Evolutionary conservation across 2,888 invertebrate genomes (phyloP).

Genomic region (Pheosia tremula): DNA sequence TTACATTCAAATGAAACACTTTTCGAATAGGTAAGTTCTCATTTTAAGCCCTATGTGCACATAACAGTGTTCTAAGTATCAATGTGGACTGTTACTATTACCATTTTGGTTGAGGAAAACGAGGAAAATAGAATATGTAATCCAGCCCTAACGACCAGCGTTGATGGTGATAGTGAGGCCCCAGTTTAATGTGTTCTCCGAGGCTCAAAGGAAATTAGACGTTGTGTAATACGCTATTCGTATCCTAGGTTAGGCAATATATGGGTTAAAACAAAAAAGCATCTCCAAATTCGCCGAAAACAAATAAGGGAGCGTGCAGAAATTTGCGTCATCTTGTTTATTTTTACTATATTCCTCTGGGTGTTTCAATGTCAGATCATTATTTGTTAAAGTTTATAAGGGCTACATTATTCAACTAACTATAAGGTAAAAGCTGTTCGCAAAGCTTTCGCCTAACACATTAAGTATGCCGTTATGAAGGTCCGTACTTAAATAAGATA

Average conservation of each 20-base stretch:
- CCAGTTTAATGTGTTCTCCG: slow-evolving; percentile 1
- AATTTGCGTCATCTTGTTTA: no score
- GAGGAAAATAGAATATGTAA: slow-evolving; percentile 1
- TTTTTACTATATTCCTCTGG: background rate
- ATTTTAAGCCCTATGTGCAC: background rate
- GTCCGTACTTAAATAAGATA: slow-evolving; percentile 13
- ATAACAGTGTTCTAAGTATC: background rate
- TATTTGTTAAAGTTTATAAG: background rate
- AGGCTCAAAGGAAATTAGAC: background rate
- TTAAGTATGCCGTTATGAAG: slow-evolving; percentile 14
- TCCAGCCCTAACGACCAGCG: background rate
- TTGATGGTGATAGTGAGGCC: background rate
- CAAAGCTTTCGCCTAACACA: slow-evolving; percentile 14
- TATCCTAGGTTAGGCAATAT: slow-evolving; percentile 2
- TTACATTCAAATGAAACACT: background rate
- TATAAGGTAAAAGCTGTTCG: slow-evolving; percentile 21
- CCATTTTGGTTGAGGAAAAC: slow-evolving; percentile 1
- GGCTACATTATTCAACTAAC: slow-evolving; percentile 21
- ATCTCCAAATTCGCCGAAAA: no score
- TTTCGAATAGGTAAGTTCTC: background rate
- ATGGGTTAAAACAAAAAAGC: background rate
- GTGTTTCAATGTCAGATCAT: background rate
- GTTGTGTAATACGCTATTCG: background rate
- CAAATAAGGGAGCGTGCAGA: no score
- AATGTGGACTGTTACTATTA: slow-evolving; percentile 1